Percentiles rank a stretch among this genome's conserved stretches.
Evolutionary conservation across 92 coral and sea anemone genomes (phyloP).

Genomic region (Heliopora coerulea): DNA sequence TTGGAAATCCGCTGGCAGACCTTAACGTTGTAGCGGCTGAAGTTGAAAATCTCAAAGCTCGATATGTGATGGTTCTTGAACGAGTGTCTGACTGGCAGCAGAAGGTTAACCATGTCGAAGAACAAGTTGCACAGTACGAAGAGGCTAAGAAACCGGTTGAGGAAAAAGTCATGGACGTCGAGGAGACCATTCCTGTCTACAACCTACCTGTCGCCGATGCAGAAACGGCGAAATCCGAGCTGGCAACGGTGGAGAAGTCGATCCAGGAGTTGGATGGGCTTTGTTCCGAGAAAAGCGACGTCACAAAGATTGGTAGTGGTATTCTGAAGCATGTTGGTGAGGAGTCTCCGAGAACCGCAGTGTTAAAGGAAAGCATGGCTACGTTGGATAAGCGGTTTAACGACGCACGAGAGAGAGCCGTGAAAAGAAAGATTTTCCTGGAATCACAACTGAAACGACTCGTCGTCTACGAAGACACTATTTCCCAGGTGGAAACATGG

Average conservation of each 20-base stretch:
- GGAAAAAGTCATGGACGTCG: slow-evolving; percentile 64
- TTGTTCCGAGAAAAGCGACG: slow-evolving; percentile 26
- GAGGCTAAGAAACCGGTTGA: slow-evolving; percentile 80
- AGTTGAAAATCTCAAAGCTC: slow-evolving; percentile 28
- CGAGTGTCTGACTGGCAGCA: slow-evolving; percentile 15
- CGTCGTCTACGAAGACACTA: slow-evolving; percentile 64
- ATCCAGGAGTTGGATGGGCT: slow-evolving; percentile 17
- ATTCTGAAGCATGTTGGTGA: slow-evolving; percentile 38
- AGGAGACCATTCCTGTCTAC: slow-evolving; percentile 68
- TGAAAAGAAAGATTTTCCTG: slow-evolving; percentile 61
- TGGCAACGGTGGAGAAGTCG: slow-evolving; percentile 60
- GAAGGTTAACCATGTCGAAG: slow-evolving; percentile 38
- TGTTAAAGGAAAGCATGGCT: slow-evolving; percentile 22
- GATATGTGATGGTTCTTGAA: slow-evolving; percentile 15
- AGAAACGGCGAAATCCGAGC: slow-evolving; percentile 79
- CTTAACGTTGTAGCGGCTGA: slow-evolving; percentile 38
- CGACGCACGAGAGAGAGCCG: slow-evolving; percentile 67
- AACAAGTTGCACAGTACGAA: slow-evolving; percentile 70
- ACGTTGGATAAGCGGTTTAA: slow-evolving; percentile 57
- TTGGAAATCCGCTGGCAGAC: slow-evolving; percentile 40
- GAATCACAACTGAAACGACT: slow-evolving; percentile 76
- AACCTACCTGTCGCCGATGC: slow-evolving; percentile 74
- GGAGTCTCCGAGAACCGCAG: slow-evolving; percentile 17
- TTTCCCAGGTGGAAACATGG: slow-evolving; percentile 73
- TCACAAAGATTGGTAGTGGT: slow-evolving; percentile 18